Evolutionary conservation across 2,113 vertebrate species (phyloP), one percentile per base, ranked within the genome.

Genomic region (Azemiops feae): DNA sequence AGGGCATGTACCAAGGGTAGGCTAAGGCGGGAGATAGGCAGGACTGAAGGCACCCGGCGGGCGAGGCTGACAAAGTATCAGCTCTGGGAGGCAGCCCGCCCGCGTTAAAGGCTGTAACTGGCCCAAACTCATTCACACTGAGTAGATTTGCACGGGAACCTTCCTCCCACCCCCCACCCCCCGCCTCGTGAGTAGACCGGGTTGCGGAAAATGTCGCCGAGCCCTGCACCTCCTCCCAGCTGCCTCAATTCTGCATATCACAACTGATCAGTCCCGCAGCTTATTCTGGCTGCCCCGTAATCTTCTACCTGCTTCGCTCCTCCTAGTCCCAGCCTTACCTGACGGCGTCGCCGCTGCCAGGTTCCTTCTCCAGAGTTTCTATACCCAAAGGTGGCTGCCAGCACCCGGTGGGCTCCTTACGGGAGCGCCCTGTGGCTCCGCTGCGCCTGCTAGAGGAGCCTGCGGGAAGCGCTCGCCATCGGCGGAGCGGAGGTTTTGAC

Each of bases 401-500:
- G 2, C 6, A 10, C 74, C 74, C 39, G 4, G 18, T 18, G 5
- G n/a, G 23, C 39, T 87, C 39, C 43, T 50, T 1, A 16, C 23
- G 11, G 4, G 58, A 39, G 58, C 50, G n/a, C 87, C 57, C 58
- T 45, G 45, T 53, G 4, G 18, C 25, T 1, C 90, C n/a, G 9
- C 27, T 14, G 20, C 55, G 34, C 18, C n/a, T 47, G 14, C 90
- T 92, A 30, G 16, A 39, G 16, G 58, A 30, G 52, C n/a, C 88
- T 43, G 60, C 64, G 5, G 57, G 20, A 50, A 81, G 2, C 5
- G 0, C 39, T 30, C 87, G 4, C 34, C 85, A 90, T 81, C 43
- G 10, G 90, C 27, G 94, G 74, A 89, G 47, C 9, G 20, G 20
- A 88, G 55, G 87, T 93, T 20, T 93, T 93, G 93, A 94, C 96